Conservation (phyloP, 2,113 vertebrate genomes). For the Eurypyga helias region DNA sequence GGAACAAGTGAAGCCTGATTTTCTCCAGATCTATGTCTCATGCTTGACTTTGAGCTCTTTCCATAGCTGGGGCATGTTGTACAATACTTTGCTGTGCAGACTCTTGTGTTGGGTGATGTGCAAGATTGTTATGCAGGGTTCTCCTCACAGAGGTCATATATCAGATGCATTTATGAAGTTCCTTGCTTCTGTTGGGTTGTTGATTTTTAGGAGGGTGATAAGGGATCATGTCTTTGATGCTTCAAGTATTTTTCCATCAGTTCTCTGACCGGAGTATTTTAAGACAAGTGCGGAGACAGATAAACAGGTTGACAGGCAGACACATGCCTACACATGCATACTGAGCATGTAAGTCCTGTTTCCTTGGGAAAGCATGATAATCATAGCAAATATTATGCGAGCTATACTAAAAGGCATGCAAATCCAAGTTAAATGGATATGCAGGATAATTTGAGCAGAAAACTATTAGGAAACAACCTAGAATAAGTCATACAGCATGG, state of each 20-base stretch:
- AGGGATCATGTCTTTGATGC: neutral
- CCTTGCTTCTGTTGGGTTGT: neutral
- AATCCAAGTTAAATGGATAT: conserved; percentile 24
- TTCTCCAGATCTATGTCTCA: conserved; percentile 8
- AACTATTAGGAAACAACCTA: neutral
- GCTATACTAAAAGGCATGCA: neutral
- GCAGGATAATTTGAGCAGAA: neutral
- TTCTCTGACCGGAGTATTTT: neutral
- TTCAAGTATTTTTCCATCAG: neutral
- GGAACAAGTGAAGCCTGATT: conserved; percentile 53
- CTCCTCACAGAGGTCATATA: neutral
- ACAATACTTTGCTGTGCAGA: neutral
- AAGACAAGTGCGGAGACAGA: neutral
- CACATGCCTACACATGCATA: neutral
- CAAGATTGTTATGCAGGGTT: neutral
- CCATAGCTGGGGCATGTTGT: neutral
- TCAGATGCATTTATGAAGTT: neutral
- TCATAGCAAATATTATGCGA: conserved; percentile 17
- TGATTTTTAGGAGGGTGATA: neutral
- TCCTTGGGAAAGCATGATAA: conserved; percentile 20
- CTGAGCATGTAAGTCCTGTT: neutral
- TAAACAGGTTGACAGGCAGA: neutral
- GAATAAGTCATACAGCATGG: neutral
- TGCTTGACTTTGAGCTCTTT: neutral
- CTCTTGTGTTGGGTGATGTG: neutral